Evolutionary conservation across 2,113 vertebrate genomes (phyloP).

Genomic region (Siphamia tubifer): DNA sequence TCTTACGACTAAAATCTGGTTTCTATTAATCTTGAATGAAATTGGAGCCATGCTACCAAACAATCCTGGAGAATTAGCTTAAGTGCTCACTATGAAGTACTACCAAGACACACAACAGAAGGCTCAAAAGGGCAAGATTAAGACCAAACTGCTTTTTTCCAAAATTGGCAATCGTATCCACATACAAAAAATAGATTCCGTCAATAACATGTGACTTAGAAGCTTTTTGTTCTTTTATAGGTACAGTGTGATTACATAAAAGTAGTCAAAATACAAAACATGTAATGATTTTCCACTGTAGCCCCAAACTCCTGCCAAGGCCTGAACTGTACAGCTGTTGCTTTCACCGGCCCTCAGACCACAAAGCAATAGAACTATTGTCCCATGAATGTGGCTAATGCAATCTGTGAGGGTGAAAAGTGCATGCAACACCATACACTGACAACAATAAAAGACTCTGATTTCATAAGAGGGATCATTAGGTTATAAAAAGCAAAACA

Average conservation of each 20-base stretch:
- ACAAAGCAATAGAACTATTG: constrained; percentile 15
- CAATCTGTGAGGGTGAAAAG: constrained; percentile 13
- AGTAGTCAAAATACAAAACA: not conserved
- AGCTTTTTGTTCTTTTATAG: not conserved
- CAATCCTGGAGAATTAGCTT: constrained; percentile 15
- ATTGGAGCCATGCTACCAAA: constrained; percentile 27
- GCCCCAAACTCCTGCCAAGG: constrained; percentile 15
- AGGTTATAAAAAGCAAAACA: no score
- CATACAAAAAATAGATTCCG: not conserved
- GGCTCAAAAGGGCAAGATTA: not conserved
- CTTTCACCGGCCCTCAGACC: constrained; percentile 11
- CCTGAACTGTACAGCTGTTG: constrained; percentile 42
- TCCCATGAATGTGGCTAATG: constrained; percentile 51
- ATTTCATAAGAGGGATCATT: no score
- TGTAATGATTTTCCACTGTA: constrained; percentile 23
- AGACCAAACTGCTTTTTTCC: not conserved
- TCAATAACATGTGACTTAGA: not conserved
- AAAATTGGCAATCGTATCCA: not conserved
- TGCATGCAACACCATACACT: not conserved
- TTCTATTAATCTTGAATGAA: constrained; percentile 41
- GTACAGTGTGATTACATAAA: not conserved
- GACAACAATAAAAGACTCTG: not conserved
- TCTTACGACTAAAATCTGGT: constrained; percentile 32
- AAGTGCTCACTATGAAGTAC: constrained; percentile 16
- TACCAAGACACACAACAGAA: no score